Evolutionary conservation across 2,797 vertebrate genomes (phyloP).

Genomic region (Sarcophilus harrisii): DNA sequence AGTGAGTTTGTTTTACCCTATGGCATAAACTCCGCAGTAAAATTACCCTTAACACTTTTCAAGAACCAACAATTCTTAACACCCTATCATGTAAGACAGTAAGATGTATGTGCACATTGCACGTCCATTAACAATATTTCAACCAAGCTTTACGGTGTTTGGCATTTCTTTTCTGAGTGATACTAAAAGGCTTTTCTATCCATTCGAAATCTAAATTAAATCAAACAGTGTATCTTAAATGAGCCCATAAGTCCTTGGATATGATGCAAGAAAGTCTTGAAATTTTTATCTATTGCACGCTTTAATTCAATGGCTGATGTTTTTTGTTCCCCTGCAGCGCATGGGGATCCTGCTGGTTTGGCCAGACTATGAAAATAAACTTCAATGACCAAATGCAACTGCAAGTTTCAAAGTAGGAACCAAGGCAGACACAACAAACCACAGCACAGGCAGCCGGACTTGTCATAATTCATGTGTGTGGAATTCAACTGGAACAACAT

Average conservation of each 20-base stretch:
- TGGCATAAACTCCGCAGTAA: conserved; percentile 72
- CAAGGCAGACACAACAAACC: conserved; percentile 95
- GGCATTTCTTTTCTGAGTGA: conserved; percentile 81
- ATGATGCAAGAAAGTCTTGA: conserved; percentile 85
- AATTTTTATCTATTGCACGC: conserved; percentile 86
- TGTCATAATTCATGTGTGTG: conserved; percentile 89
- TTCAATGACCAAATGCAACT: conserved; percentile 88
- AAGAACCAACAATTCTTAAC: conserved; percentile 78
- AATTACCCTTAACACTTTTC: conserved; percentile 68
- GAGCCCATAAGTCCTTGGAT: conserved; percentile 84
- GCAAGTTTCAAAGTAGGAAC: conserved; percentile 87
- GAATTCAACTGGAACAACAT: conserved; percentile 87
- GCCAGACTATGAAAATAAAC: conserved; percentile 88
- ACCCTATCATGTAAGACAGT: conserved; percentile 76
- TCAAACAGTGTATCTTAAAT: conserved; percentile 86
- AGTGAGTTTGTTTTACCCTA: conserved; percentile 53
- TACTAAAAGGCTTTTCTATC: conserved; percentile 86
- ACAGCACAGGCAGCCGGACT: conserved; percentile 85
- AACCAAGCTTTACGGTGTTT: conserved; percentile 59
- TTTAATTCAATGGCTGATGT: conserved; percentile 82
- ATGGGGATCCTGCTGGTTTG: conserved; percentile 89
- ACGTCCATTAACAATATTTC: conserved; percentile 71
- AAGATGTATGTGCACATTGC: conserved; percentile 72
- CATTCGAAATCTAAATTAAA: conserved; percentile 88
- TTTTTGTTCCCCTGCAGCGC: conserved; percentile 85